Evolutionary conservation across 1,140 invertebrate genomes (phyloP), one percentile per base, ranked within the genome.

Genomic region (Nilaparvata lugens): DNA sequence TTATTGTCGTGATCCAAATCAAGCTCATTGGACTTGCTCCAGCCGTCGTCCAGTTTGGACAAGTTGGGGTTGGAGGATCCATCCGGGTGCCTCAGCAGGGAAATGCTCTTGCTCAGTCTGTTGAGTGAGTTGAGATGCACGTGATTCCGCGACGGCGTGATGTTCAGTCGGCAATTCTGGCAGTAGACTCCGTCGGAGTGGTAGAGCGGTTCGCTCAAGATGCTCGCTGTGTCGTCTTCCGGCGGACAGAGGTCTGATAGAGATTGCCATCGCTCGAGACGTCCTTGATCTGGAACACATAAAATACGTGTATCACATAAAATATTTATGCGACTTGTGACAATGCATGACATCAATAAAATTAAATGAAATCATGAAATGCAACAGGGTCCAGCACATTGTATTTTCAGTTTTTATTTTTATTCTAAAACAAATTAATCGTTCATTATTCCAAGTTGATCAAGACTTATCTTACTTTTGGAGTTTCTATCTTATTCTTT

Each of bases 61-160:
- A 94, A 78, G 78, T 92, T 91, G 11, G 91, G 89, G 81, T 94
- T 91, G 4, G 91, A 95, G 24, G 91, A 89, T 40, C 91, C 91
- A 69, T 95, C 91, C 1, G 91, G 91, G 75, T 93, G 89, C 66
- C 88, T 79, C 13, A 91, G 73, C 60, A 84, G 84, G 3, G 88
- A 86, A 72, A 91, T 85, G 65, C 86, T 83, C 64, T 73, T 68
- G 23, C 62, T 66, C 45, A 48, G 21, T 48, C 45, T 48, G 45
- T 48, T 48, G 11, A 48, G 9, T 14, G 45, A 48, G 21, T 48
- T 48, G 16, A 48, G 21, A 18, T 48, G 45, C 16, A 19, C 16
- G 9, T 48, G 45, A 19, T 23, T 48, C 11, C 21, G 13, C 1
- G 45, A 48, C 6, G 45, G 21, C 2, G 45, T 23, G 7, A 48